Base-by-base conservation (phyloP, 2,888 invertebrate species). In the Pimpla rufipes region DNA sequence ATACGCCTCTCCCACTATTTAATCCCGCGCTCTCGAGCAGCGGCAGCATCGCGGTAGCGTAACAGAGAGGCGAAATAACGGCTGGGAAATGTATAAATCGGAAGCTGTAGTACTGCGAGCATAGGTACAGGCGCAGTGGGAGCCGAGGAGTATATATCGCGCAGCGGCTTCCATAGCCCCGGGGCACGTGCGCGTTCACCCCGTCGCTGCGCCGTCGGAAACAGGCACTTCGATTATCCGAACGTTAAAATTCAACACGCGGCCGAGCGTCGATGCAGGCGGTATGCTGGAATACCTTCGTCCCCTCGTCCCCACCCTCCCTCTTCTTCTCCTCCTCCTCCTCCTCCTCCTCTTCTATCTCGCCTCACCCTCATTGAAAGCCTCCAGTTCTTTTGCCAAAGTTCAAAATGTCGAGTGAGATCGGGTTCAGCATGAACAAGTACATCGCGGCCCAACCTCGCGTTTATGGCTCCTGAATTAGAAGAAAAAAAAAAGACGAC, bases 161-260 rank as follows among this genome's bases (percentile, higher is more conserved):
- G 29, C 29, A 5, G 29, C 1, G 10, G 6, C 45, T 21, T 13
- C 42, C 47, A 35, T 23, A 83, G 35, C 50, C 70, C 71, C 16
- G 29, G 21, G 70, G 79, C 71, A 79, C 75, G 79, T 71, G 83
- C 83, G 59, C 52, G 71, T 71, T 83, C 70, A 21, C 23, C 40
- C 16, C 47, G 29, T 40, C 13, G 42, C 47, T 78, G 11, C 68
- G 52, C 71, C 59, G 67, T 76, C 71, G 71, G 45, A 83, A 83
- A 83, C 83, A 79, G 79, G 83, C 79, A 79, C 83, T 83, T 76
- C 83, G 83, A 83, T 83, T 79, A 83, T 83, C 83, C 75, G 76
- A 79, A 79, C 75, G 79, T 83, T 83, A 79, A 83, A 83, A 83
- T 83, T 79, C 83, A 83, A 79, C 67, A 70, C 83, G 79, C 79